Base-by-base conservation (phyloP, 1,140 invertebrate genomes). In the Heliconius congener region DNA sequence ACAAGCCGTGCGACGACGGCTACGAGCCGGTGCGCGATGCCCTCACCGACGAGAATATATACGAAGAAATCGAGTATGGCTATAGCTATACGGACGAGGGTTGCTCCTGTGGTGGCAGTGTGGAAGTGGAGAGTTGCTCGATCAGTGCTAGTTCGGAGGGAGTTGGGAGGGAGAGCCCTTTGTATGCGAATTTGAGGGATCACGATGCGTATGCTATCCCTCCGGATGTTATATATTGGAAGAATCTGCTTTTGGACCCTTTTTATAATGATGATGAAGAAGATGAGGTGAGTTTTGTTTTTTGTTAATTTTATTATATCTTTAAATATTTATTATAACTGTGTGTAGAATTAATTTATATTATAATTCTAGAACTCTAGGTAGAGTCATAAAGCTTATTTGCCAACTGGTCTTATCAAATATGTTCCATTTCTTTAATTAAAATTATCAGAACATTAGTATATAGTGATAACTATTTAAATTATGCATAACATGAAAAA, bases 261-360 rank as follows among this genome's bases (percentile, higher is more conserved):
- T 93, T 87, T 81, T 95, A 91, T 78, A 94, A 94, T 79, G 94
- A 95, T 34, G 94, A 95, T 74, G 94, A 95, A 81, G 94, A 95
- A 74, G 94, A 95, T 83, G 94, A 95, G 91, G 94, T 95, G 75
- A 90, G 94, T 90, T 55, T 9, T 19, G 37, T 16, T 13, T 71
- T 23, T 18, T 52, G 4, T 18, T 19, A 18, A 8, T 46, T 34
- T 34, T 8, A 8, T 34, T 34, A 34, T 34, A 34, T 46, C 42
- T 46, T 13, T 9, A 52, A 4, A 19, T 52, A 52, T 52, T 52
- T 19, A 3, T 52, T 19, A 52, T 6, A 52, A 16, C 16, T 46
- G 13, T 46, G 13, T 3, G 1, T 16, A 4, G 4, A 46, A 16
- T 16, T 46, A 5, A 16, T 46, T 46, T 46, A 46, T 46, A 46